Percentiles rank a stretch among this genome's conserved stretches.
phyloP scores from a whole-genome alignment of 2,888 invertebrate genomes.

The Dyspetes luteomarginatus region DNA sequence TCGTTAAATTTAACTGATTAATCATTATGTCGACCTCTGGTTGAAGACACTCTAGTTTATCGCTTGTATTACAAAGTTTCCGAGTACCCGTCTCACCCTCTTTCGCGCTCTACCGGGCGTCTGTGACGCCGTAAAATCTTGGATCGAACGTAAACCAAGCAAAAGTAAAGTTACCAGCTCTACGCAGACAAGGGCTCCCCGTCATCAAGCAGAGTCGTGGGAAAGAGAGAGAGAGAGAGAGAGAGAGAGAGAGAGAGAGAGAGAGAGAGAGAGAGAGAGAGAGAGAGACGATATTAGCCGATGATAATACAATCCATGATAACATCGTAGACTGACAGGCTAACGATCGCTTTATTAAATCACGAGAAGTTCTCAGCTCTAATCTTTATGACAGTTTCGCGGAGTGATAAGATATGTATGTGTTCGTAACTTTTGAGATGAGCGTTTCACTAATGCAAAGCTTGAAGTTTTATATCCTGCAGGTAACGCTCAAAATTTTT shows the following conservation, averaged over 20 bases:
- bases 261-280: not conserved
- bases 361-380: slow-evolving; percentile 5
- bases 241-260: not conserved
- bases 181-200: slow-evolving; percentile 39
- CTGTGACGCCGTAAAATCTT: slow-evolving; percentile 48
- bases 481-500: too few species aligned
- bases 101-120: not conserved
- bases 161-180: slow-evolving; percentile 25
- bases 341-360: slow-evolving; percentile 57
- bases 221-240: not conserved
- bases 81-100: slow-evolving; percentile 1
- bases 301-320: slow-evolving; percentile 54
- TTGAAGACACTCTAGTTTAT: slow-evolving; percentile 31
- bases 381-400: slow-evolving; percentile 29
- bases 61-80: slow-evolving; percentile 50
- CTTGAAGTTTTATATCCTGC: too few species aligned
- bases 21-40: slow-evolving; percentile 11
- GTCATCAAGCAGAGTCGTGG: slow-evolving; percentile 4
- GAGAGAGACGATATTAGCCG: slow-evolving; percentile 15
- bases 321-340: slow-evolving; percentile 47
- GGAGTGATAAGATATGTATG: too few species aligned
- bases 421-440: too few species aligned
- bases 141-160: slow-evolving; percentile 55
- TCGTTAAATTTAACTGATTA: slow-evolving; percentile 13
- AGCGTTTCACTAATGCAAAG: not conserved